Conservation (phyloP, 1,140 invertebrate species). For the Zaprionus camerounensis region DNA sequence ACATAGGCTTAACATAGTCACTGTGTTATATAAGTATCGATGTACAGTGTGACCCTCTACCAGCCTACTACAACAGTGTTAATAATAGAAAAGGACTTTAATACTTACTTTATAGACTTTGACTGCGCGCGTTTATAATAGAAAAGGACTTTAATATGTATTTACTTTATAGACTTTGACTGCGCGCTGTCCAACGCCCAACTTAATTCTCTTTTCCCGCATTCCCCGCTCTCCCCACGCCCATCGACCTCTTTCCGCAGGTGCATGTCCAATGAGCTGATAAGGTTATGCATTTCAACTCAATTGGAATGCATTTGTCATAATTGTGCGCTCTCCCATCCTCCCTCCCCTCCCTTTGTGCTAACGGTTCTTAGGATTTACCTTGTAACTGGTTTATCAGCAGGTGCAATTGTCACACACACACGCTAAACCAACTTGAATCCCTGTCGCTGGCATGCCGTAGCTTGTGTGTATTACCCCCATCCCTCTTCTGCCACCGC, state of each 20-base stretch:
- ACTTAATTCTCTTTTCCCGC: neutral
- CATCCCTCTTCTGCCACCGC: neutral
- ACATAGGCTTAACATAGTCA: no score
- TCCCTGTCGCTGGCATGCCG: conserved; percentile 20
- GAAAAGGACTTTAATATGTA: neutral
- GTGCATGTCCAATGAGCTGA: conserved; percentile 40
- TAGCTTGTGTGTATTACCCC: conserved; percentile 43
- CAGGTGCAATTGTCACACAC: conserved; percentile 28
- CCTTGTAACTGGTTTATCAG: conserved; percentile 1
- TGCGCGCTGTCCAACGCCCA: neutral
- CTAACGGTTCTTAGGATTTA: neutral
- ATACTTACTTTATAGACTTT: neutral
- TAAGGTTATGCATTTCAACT: conserved; percentile 65
- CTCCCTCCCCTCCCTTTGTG: neutral
- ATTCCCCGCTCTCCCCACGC: neutral
- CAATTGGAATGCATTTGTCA: conserved; percentile 76
- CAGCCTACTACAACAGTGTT: no score
- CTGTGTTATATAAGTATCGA: no score
- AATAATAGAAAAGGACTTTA: neutral
- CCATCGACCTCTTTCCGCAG: neutral
- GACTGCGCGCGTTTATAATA: no score
- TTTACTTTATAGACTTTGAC: neutral
- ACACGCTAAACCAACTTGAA: conserved; percentile 45
- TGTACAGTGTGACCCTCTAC: no score
- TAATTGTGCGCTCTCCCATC: conserved; percentile 53